Conservation (phyloP, 2,797 vertebrate species). For the Zenarchopterus dispar region DNA sequence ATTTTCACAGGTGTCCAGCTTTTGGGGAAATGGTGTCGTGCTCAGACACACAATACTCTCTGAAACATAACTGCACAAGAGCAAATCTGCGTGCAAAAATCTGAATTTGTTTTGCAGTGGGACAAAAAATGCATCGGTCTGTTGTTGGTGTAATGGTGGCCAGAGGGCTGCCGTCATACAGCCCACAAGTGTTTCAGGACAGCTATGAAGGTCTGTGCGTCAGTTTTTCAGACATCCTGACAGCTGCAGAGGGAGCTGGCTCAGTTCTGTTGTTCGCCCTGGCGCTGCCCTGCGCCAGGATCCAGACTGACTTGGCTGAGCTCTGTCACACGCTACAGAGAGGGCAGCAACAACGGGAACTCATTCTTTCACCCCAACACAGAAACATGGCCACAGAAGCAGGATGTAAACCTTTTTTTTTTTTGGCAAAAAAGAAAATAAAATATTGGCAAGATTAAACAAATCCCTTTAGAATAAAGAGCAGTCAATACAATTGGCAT, state of each 20-base stretch:
- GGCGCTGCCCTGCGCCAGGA: constrained; percentile 63
- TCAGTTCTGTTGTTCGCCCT: constrained; percentile 56
- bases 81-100: constrained; percentile 8
- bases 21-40: too few species aligned
- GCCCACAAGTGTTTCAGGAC: constrained; percentile 60
- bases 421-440: not conserved
- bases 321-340: constrained; percentile 59
- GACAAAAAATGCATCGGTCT: constrained; percentile 49
- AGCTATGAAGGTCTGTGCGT: constrained; percentile 53
- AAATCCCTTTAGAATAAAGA: not conserved
- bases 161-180: constrained; percentile 32
- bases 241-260: constrained; percentile 73
- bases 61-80: not conserved
- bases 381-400: constrained; percentile 43
- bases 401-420: constrained; percentile 8
- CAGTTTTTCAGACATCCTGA: constrained; percentile 61
- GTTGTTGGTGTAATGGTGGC: constrained; percentile 48
- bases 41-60: too few species aligned
- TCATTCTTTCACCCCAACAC: constrained; percentile 39
- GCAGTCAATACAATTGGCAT: too few species aligned
- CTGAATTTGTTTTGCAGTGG: constrained; percentile 27
- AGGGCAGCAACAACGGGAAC: constrained; percentile 43
- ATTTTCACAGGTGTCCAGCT: too few species aligned
- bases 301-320: constrained; percentile 52
- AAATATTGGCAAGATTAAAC: not conserved